Base-by-base conservation (phyloP, 2,888 invertebrate genomes). In the Ommatoiulus sabulosus region DNA sequence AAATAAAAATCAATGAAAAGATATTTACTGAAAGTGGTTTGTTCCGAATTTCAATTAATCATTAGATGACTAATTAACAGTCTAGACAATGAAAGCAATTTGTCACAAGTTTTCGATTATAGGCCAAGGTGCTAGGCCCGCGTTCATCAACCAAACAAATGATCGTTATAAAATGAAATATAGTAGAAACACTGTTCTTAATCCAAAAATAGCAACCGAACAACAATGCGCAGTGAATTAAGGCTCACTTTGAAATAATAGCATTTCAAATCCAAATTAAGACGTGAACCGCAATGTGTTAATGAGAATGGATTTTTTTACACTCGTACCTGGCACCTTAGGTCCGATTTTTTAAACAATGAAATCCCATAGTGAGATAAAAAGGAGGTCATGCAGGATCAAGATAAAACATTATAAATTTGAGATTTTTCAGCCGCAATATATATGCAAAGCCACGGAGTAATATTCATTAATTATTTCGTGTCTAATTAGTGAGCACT, bases 41-140 rank as follows among this genome's bases (percentile, higher is more conserved):
- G 72, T 72, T 72, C 72, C 72, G 24, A 72, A 72, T 72, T 72
- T 72, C 24, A 72, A 72, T 72, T 72, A 72, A 72, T 72, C 72
- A 72, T 24, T 72, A 72, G 72, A 24, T 72, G 72, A 72, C 72
- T 72, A 72, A 72, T 72, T 72, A 24, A 8, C 72, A 72, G 72
- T 72, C 72, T 72, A 72, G 72, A 72, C 72, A 72, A 72, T 72
- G 20, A 20, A 20, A 24, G n/a, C 20, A 72, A 24, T 72, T 72
- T 24, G 72, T 72, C 72, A 72, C 72, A 72, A 20, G 72, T 72
- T 72, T 72, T 72, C 8, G 72, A 72, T 72, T 72, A 72, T 72
- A 72, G 72, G 72, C 72, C 72, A 72, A 72, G 72, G 72, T 72
- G 72, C 20, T 24, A 72, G 3, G 8, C 20, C 10, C 72, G n/a